Percentiles rank a stretch among this genome's conserved stretches.
phyloP scores from a whole-genome alignment of 2,888 invertebrate species.

The Pyrrhia umbra region DNA sequence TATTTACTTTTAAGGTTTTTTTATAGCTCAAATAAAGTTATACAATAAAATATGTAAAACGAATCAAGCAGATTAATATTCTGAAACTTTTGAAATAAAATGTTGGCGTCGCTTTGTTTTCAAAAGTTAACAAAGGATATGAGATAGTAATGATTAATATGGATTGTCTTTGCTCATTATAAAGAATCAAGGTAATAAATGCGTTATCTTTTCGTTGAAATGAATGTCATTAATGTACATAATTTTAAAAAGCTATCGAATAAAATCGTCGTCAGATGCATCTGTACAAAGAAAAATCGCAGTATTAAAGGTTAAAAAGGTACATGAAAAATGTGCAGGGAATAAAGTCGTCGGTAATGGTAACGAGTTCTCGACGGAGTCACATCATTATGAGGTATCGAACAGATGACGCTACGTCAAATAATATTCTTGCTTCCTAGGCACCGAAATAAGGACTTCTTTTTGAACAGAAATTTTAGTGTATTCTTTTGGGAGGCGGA shows the following conservation, averaged over 20 bases:
- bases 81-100: slow-evolving; percentile 41
- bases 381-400: slow-evolving; percentile 75
- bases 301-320: slow-evolving; percentile 58
- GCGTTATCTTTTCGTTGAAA: background rate
- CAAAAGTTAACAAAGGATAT: slow-evolving; percentile 37
- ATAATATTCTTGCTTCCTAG: slow-evolving; percentile 50
- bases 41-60: background rate
- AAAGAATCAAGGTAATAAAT: background rate
- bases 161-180: background rate
- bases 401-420: slow-evolving; percentile 50
- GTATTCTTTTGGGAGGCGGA: slow-evolving; percentile 14
- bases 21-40: slow-evolving; percentile 1
- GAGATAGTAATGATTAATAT: background rate
- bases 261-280: slow-evolving; percentile 4
- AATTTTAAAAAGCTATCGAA: slow-evolving; percentile 16
- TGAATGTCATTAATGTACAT: background rate
- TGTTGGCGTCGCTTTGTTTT: slow-evolving; percentile 21
- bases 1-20: slow-evolving; percentile 7
- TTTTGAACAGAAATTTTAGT: slow-evolving; percentile 30
- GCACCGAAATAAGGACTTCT: slow-evolving; percentile 38
- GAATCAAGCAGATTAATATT: slow-evolving; percentile 10
- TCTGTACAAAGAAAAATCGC: slow-evolving; percentile 25
- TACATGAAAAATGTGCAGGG: slow-evolving; percentile 60
- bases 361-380: slow-evolving; percentile 70
- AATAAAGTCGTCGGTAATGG: slow-evolving; percentile 72